Percentiles rank a stretch among this genome's conserved stretches.
These are phyloP conservation scores for Elanoides forficatus DNA, from an alignment of 2,113 vertebrate genomes.

Conservation along the genomic window DNA sequence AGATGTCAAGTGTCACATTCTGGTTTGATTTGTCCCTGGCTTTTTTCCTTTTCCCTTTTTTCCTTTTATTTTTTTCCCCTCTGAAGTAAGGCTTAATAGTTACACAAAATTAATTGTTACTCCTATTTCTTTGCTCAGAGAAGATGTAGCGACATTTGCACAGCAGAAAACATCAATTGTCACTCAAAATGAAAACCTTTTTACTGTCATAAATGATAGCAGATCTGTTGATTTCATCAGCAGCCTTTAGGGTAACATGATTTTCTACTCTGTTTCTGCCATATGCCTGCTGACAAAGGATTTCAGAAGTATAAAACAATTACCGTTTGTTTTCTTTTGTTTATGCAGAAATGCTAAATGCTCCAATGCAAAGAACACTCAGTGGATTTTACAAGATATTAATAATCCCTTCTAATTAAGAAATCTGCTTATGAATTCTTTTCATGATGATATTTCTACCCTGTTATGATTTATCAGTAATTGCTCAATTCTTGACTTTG, in stretches of 20 bases:
- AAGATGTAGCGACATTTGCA: conserved; percentile 12
- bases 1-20: background rate
- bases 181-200: conserved; percentile 56
- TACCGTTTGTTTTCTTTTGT: conserved; percentile 40
- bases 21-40: background rate
- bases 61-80: too few relatives aligned
- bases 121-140: background rate
- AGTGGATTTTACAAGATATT: conserved; percentile 32
- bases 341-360: conserved; percentile 44
- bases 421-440: conserved; percentile 25
- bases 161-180: conserved; percentile 39
- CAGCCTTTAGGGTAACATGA: conserved; percentile 41
- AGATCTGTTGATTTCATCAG: conserved; percentile 35
- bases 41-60: background rate
- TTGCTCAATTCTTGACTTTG: background rate
- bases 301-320: conserved; percentile 55
- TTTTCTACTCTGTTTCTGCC: conserved; percentile 33
- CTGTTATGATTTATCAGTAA: conserved; percentile 23
- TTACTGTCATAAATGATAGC: conserved; percentile 37
- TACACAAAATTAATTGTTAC: background rate
- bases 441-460: background rate
- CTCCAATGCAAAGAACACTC: background rate
- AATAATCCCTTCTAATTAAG: conserved; percentile 24
- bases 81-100: background rate
- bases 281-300: conserved; percentile 36